Percentiles rank a stretch among this genome's conserved stretches.
Conservation (phyloP, 2,113 vertebrate genomes). For the Pleuronectes platessa region DNA sequence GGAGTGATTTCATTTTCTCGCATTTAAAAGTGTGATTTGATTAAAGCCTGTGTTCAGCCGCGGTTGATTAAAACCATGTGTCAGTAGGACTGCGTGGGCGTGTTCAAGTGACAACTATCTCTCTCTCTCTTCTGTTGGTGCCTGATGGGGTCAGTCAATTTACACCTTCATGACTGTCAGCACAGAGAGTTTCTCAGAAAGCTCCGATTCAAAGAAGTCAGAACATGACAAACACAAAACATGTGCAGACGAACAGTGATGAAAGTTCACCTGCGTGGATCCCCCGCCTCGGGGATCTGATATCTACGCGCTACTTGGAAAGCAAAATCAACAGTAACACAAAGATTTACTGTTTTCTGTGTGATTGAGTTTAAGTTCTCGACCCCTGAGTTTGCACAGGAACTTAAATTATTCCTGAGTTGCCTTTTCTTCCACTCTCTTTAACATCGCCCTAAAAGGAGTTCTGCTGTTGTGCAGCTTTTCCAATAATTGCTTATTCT, state of each 20-base stretch:
- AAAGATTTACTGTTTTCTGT: background rate
- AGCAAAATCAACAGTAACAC: background rate
- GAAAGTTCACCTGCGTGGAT: slow-evolving; percentile 7
- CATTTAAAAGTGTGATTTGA: slow-evolving; percentile 35
- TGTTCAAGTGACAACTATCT: slow-evolving; percentile 60
- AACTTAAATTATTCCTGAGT: slow-evolving; percentile 36
- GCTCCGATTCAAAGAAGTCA: background rate
- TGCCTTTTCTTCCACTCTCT: slow-evolving; percentile 16
- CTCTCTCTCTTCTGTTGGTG: slow-evolving; percentile 49
- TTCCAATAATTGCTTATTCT: slow-evolving; percentile 27
- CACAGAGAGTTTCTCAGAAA: slow-evolving; percentile 30
- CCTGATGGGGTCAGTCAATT: slow-evolving; percentile 65
- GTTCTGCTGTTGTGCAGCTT: slow-evolving; percentile 2
- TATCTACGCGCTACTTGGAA: background rate
- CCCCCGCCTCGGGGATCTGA: background rate
- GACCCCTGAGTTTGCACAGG: slow-evolving; percentile 8
- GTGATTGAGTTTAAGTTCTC: background rate
- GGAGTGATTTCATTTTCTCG: background rate
- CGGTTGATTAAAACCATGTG: slow-evolving; percentile 60
- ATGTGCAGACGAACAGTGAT: background rate
- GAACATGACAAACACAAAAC: background rate
- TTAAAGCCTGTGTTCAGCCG: slow-evolving; percentile 60
- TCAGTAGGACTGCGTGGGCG: slow-evolving; percentile 66
- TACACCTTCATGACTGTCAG: slow-evolving; percentile 67
- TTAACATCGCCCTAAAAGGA: slow-evolving; percentile 5